Evolutionary conservation across 1,140 invertebrate species (phyloP).

Genomic region (Venturia canescens): DNA sequence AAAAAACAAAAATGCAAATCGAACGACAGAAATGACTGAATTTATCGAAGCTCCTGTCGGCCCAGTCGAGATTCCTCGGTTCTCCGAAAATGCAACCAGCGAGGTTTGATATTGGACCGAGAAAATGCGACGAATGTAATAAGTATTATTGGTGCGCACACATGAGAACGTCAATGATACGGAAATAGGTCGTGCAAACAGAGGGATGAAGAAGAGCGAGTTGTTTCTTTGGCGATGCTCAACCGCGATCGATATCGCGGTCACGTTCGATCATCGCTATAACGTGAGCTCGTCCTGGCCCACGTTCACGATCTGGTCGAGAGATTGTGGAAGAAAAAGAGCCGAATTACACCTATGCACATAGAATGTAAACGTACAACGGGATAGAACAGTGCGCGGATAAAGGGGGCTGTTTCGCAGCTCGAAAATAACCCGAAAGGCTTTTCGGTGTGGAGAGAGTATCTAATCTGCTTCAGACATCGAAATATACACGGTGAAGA

Average conservation of each 20-base stretch:
- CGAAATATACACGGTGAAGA: no score
- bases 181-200: constrained; percentile 26
- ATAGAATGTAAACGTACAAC: background rate
- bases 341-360: background rate
- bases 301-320: constrained; percentile 23
- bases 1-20: no score
- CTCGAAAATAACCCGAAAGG: no score
- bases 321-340: background rate
- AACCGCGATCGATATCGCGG: constrained; percentile 47
- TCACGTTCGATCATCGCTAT: constrained; percentile 45
- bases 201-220: background rate
- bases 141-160: background rate
- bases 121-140: background rate
- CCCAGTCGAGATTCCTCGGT: no score
- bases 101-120: background rate
- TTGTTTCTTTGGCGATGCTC: constrained; percentile 26
- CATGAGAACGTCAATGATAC: background rate
- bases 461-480: no score
- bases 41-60: no score
- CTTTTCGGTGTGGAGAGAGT: no score
- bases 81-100: background rate
- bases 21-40: no score
- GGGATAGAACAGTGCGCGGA: no score
- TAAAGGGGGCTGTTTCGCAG: no score
- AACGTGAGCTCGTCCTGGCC: constrained; percentile 40